Conservation (phyloP, 53 echinoderm and acorn worm species). For the Actinopyga echinites region DNA sequence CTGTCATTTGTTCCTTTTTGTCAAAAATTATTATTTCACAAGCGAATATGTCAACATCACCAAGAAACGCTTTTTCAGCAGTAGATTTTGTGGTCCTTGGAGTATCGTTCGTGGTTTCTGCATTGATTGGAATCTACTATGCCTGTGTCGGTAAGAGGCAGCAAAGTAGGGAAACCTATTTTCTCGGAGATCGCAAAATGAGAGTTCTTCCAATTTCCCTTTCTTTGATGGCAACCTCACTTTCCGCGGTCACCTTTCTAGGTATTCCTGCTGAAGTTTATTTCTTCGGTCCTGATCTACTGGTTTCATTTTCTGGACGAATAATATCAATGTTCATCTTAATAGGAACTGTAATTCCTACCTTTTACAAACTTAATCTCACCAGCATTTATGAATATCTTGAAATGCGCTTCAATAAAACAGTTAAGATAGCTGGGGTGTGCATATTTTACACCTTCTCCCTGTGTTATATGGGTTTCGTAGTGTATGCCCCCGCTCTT, state of each 20-base stretch:
- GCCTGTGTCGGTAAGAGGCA: not conserved
- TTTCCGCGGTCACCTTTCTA: slow-evolving; percentile 1
- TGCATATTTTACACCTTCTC: not conserved
- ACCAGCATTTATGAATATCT: slow-evolving; percentile 21
- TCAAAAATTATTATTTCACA: too few relatives aligned
- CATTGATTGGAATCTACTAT: slow-evolving; percentile 16
- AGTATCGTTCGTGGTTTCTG: not conserved
- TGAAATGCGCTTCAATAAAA: slow-evolving; percentile 6
- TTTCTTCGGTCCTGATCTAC: slow-evolving; percentile 14
- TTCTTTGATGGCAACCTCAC: slow-evolving; percentile 7
- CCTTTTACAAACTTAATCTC: not conserved
- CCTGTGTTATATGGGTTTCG: slow-evolving; percentile 9
- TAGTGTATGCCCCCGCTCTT: slow-evolving; percentile 18
- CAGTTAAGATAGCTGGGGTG: not conserved
- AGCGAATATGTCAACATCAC: too few relatives aligned
- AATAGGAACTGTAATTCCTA: not conserved
- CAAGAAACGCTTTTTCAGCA: too few relatives aligned
- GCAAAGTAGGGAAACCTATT: not conserved
- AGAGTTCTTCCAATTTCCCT: not conserved
- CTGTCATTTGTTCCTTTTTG: too few relatives aligned
- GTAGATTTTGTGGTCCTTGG: slow-evolving; percentile 13
- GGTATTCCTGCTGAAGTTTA: slow-evolving; percentile 16
- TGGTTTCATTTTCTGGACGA: slow-evolving; percentile 2
- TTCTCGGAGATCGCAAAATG: slow-evolving; percentile 12
- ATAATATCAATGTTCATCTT: not conserved